Conservation (phyloP, 2,888 invertebrate species). For the Ornithoptera alexandrae region DNA sequence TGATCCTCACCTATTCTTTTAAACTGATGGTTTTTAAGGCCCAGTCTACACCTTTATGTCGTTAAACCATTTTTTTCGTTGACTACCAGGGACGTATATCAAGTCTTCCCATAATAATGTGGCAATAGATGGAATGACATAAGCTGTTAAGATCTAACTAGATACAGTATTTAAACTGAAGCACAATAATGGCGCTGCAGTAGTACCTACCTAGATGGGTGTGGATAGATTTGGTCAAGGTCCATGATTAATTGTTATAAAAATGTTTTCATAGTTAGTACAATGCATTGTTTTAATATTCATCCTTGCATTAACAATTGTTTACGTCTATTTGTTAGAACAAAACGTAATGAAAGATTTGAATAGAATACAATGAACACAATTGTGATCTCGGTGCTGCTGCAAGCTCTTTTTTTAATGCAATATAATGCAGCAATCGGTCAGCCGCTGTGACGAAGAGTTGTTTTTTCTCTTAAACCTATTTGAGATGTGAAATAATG, state of each 20-base stretch:
- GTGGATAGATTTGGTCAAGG: constrained; percentile 8
- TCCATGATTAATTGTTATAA: constrained; percentile 2
- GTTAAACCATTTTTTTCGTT: too few species aligned
- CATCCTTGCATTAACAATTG: constrained; percentile 12
- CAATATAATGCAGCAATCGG: constrained; percentile 13
- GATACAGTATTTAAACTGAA: too few species aligned
- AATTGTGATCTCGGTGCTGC: constrained; percentile 15
- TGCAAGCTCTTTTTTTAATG: constrained; percentile 10
- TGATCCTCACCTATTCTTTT: too few species aligned
- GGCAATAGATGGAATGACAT: too few species aligned
- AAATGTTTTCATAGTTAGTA: constrained; percentile 11
- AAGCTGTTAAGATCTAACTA: too few species aligned
- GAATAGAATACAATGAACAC: constrained; percentile 24
- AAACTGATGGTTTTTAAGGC: too few species aligned
- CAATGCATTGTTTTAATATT: constrained; percentile 15
- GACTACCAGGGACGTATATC: too few species aligned
- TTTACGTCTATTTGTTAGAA: constrained; percentile 12
- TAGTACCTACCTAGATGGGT: too few species aligned
- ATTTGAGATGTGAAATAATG: background rate
- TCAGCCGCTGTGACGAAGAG: background rate
- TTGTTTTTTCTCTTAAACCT: constrained; percentile 2
- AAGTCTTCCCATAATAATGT: too few species aligned
- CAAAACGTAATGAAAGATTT: constrained; percentile 16
- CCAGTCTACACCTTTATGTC: too few species aligned
- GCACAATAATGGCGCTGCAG: too few species aligned